phyloP scores from a whole-genome alignment of 2,888 invertebrate genomes.

The Torymus aiolomorphi region DNA sequence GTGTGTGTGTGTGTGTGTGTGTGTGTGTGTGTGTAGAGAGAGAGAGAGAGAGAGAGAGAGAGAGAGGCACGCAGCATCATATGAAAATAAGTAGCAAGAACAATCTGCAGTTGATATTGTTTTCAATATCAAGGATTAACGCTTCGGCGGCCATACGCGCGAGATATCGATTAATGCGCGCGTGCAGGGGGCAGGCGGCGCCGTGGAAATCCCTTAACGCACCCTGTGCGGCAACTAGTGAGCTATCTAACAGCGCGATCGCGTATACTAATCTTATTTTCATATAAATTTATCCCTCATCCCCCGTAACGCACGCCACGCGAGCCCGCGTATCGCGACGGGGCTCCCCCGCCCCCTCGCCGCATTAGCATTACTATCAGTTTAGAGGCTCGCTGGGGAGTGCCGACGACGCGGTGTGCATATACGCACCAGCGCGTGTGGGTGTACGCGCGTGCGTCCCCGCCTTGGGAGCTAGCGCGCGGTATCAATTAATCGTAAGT shows the following conservation, averaged over 20 bases:
- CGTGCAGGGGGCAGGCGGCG: not conserved
- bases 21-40: too few species aligned
- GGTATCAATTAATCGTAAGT: slow-evolving; percentile 52
- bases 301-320: not conserved
- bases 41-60: too few species aligned
- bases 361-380: slow-evolving; percentile 53
- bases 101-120: not conserved
- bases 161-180: slow-evolving; percentile 4
- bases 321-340: slow-evolving; percentile 21
- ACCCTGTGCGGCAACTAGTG: too few species aligned
- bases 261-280: slow-evolving; percentile 37
- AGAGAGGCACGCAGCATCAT: too few species aligned
- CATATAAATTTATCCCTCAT: slow-evolving; percentile 38
- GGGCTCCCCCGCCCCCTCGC: not conserved
- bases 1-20: too few species aligned
- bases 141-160: not conserved
- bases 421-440: slow-evolving; percentile 1
- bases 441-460: slow-evolving; percentile 4
- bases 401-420: not conserved
- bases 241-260: slow-evolving; percentile 15
- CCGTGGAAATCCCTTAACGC: too few species aligned
- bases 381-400: slow-evolving; percentile 45
- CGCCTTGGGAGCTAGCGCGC: slow-evolving; percentile 18
- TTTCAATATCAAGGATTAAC: slow-evolving; percentile 10
- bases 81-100: not conserved